Evolutionary conservation across 1,140 invertebrate species (phyloP), one percentile per base, ranked within the genome.

Genomic region (Liolophura sinensis): DNA sequence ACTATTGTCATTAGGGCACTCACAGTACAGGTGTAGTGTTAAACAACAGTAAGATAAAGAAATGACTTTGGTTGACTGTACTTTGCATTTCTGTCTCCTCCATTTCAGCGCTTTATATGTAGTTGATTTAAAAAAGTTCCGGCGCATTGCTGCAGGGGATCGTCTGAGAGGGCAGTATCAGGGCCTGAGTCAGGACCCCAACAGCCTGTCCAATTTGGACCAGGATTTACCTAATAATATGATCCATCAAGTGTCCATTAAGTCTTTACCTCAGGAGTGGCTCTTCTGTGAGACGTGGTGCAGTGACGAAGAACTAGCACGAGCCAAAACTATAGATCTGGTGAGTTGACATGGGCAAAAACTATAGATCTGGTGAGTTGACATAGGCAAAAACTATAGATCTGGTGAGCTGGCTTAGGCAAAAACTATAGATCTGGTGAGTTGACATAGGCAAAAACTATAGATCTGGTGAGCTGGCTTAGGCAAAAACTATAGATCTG

Each of bases 271-370:
- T 1, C 97, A 99, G 83, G 97, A 99, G 79, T 99, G 98, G 97
- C 85, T 99, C n/a, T 99, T 97, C 96, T 99, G 98, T 85, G 97
- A 99, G 87, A 99, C 98, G 0, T 99, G 98, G 98, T 99, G 98
- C 82, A 93, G 94, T 81, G 92, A 98, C 77, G 88, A 83, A 16
- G 93, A 93, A 0, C 98, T 99, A 83, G 86, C 88, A 71, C 89
- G 89, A 71, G 98, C 98, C 3, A 99, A 99, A 86, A 99, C 97
- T 62, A 99, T 99, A 78, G 98, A 99, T 90, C 89, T 99, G 87
- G 92, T 87, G 57, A 75, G 78, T 76, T 24, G 25, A 60, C 27
- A 24, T 18, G 12, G 55, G 31, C 31, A 3, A 40, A 40, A 40
- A 40, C 31, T 40, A 40, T 40, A 40, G 31, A 40, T 40, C 31